phyloP scores from a whole-genome alignment of 2,888 invertebrate genomes.

The Drosophila longiperda region DNA sequence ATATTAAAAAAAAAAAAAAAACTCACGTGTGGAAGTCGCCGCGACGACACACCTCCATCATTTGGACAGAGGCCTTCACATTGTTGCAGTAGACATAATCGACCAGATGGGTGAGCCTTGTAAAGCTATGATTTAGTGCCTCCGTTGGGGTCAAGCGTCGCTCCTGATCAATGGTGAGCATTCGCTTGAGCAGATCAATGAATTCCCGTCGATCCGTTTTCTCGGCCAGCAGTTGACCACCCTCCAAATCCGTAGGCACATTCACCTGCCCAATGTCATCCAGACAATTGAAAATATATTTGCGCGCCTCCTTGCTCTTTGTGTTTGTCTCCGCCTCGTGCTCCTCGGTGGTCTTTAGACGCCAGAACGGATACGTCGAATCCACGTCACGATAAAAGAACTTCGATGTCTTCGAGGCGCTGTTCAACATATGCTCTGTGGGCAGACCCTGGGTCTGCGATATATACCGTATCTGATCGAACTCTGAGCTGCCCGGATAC shows the following conservation, averaged over 20 bases:
- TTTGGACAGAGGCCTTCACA: conserved; percentile 98
- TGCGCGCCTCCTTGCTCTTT: conserved; percentile 99
- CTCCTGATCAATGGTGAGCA: conserved; percentile 99
- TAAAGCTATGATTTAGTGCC: conserved; percentile 97
- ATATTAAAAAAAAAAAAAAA: not conserved
- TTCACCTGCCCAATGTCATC: conserved; percentile 99
- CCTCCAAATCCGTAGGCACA: conserved; percentile 98
- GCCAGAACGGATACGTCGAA: conserved; percentile 94
- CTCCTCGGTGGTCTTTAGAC: conserved; percentile 97
- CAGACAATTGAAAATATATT: conserved; percentile 99
- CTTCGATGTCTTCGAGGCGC: conserved; percentile 98
- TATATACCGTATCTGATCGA: conserved; percentile 98
- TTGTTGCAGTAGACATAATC: conserved; percentile 99
- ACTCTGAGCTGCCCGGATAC: conserved; percentile 99
- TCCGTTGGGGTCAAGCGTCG: conserved; percentile 97
- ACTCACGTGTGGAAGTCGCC: conserved; percentile 85
- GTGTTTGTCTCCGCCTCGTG: conserved; percentile 98
- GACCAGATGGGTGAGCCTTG: conserved; percentile 95
- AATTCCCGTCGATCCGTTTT: conserved; percentile 99
- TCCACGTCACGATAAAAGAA: conserved; percentile 99
- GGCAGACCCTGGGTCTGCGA: conserved; percentile 99
- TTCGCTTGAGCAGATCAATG: conserved; percentile 98
- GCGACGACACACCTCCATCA: conserved; percentile 94
- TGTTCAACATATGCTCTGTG: conserved; percentile 98
- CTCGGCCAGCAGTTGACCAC: conserved; percentile 97